Evolutionary conservation across 2,797 vertebrate species (phyloP).

Genomic region (Numenius phaeopus): DNA sequence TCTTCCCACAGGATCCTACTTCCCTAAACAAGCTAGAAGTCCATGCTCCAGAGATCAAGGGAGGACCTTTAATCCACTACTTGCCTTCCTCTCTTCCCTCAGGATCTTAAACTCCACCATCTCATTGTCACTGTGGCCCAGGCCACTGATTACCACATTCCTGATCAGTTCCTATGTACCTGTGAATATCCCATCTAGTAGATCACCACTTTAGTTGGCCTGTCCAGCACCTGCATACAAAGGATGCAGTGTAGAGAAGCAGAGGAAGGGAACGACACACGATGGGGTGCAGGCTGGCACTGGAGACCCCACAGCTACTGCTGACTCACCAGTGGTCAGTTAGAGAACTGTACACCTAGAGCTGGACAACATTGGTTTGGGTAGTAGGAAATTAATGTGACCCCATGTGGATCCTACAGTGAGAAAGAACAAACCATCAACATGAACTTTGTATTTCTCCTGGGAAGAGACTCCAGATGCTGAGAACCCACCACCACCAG

Average conservation of each 20-base stretch:
- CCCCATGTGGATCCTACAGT: not conserved
- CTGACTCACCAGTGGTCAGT: not conserved
- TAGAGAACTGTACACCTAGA: not conserved
- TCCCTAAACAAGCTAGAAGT: not conserved
- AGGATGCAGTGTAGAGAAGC: rapidly evolving
- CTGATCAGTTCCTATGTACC: not conserved
- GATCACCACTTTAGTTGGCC: not conserved
- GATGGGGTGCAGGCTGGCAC: not conserved
- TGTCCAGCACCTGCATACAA: not conserved
- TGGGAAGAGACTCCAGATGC: not conserved
- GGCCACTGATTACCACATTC: not conserved
- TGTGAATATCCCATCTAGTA: not conserved
- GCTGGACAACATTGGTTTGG: not conserved
- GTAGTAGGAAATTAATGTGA: not conserved
- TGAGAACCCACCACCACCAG: not conserved
- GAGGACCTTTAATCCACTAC: not conserved
- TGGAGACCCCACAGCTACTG: not conserved
- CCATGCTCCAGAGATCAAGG: not conserved
- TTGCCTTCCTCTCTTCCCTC: not conserved
- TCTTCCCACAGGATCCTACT: not conserved
- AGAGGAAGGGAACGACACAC: not conserved
- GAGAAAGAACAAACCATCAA: not conserved
- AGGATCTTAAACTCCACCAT: not conserved
- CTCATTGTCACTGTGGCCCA: not conserved
- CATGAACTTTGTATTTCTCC: not conserved